Base-by-base conservation (phyloP, 30 jellyfish, hydroid and myxozoan genomes). In the Aurelia aurita complex sp. Pacific region DNA sequence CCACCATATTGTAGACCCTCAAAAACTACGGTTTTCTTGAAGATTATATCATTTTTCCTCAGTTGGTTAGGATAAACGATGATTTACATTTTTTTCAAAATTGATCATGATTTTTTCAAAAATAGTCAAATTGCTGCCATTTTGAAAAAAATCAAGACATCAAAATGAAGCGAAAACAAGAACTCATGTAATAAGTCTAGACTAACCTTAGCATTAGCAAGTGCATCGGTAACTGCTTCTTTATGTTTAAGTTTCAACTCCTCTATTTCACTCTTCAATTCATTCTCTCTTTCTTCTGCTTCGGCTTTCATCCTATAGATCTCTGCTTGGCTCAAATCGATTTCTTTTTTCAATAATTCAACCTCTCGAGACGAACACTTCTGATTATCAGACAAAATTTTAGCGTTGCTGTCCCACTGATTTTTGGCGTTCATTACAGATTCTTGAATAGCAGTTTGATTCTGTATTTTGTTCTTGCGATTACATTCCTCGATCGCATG, bases 401-500 rank as follows among this genome's bases (percentile, higher is more conserved):
- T 34, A 5, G 64, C 83, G 18, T 70, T 54, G 33, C 57, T 51
- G 43, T 72, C 81, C 73, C 85, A 57, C 11, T 69, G 60, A 10
- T 83, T 57, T 33, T 72, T 80, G 52, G 89, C 81, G 2, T 36
- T 32, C 32, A 15, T 46, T 8, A 80, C 81, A 66, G 81, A 74
- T 16, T 52, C 38, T 65, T 80, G 55, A 23, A 64, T 52, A 7
- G 18, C 81, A 0, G 4, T 19, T 15, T 80, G 57, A 54, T 38
- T 64, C n/a, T 35, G 17, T 33, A 13, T 1, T 64, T 64, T 54
- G 32, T 80, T 66, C 51, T 36, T 40, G 13, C 65, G 70, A 29
- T 69, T 69, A 52, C 69, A 62, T 50, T 69, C 75, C 11, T 84
- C 81, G 35, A 73, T 36, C 5, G 93, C 87, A 17, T 42, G 69